Conservation (phyloP, 2,888 invertebrate genomes). For the Cephalotes varians region DNA sequence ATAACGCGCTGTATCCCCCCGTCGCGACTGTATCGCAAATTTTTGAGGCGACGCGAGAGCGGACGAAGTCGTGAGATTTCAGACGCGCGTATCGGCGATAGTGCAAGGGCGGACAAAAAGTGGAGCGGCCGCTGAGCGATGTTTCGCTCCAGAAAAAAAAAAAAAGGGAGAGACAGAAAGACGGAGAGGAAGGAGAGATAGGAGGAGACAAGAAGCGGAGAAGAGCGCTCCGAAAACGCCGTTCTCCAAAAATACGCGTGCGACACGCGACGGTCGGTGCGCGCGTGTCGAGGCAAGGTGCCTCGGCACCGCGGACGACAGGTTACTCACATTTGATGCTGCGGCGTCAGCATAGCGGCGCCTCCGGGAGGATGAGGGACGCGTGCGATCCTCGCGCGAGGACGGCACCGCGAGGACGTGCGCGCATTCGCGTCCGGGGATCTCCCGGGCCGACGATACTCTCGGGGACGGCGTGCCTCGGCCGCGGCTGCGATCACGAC, state of each 20-base stretch:
- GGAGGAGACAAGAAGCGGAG: too few relatives aligned
- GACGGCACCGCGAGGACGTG: constrained; percentile 52
- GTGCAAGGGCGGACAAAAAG: background rate
- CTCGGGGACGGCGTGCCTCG: background rate
- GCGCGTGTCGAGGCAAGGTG: background rate
- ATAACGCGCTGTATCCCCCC: background rate
- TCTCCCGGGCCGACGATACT: constrained; percentile 46
- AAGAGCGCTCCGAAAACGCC: background rate
- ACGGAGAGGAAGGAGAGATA: background rate
- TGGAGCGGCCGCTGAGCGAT: constrained; percentile 14
- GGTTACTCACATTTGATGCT: constrained; percentile 72
- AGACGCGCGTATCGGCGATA: constrained; percentile 1
- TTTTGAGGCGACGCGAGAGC: background rate
- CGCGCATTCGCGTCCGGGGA: constrained; percentile 56
- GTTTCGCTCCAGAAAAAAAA: background rate
- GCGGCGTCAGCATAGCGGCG: constrained; percentile 73
- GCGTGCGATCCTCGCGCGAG: constrained; percentile 65
- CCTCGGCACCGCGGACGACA: constrained; percentile 5
- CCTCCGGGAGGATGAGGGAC: constrained; percentile 59
- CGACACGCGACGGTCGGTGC: background rate
- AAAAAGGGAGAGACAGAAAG: background rate
- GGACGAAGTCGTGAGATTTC: background rate
- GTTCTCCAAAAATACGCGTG: background rate
- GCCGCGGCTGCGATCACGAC: too few relatives aligned
- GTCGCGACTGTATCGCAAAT: background rate